Evolutionary conservation across 2,113 vertebrate genomes (phyloP), one percentile per base, ranked within the genome.

Genomic region (Ardeotis arabs): DNA sequence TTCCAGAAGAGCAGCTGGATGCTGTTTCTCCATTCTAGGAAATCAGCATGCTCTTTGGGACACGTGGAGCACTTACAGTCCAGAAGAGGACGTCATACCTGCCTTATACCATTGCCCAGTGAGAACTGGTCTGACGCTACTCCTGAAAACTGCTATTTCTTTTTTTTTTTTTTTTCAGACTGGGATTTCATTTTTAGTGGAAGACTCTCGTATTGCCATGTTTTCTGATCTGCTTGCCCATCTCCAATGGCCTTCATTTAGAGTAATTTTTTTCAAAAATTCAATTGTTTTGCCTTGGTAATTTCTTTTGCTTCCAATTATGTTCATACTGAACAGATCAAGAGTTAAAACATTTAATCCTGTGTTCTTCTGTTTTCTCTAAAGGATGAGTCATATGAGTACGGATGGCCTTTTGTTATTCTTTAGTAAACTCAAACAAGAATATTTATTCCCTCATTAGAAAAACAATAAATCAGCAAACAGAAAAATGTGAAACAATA

Each of bases 331-430:
- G 35, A 88, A 90, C 14, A 81, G 60, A 93, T 81, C 23, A 93
- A 84, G 92, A 93, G 62, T 90, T 96, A 94, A 96, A 93, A 39
- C 27, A 56, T 55, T 82, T 84, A 87, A 84, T 93, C 73, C 49
- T 50, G 24, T 58, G 13, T 63, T 90, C 25, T 90, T 78, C 69
- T 84, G 25, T 52, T 76, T 91, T 93, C 91, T 81, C 79, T 94
- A 55, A 72, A 49, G 22, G 24, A 68, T 96, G 83, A 96, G 64
- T 97, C 95, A 95, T 80, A 66, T 45, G 12, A 68, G 64, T 60
- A 64, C 0, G 22, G 29, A 92, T 72, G 27, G 73, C 23, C 63
- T 74, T 96, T 82, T 93, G 79, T 96, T 96, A 82, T 90, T 93
- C 66, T 82, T 94, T 33, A 74, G 25, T 87, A 84, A 94, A 89